Conservation (phyloP, 2,888 invertebrate species). For the Dolomedes plantarius region DNA sequence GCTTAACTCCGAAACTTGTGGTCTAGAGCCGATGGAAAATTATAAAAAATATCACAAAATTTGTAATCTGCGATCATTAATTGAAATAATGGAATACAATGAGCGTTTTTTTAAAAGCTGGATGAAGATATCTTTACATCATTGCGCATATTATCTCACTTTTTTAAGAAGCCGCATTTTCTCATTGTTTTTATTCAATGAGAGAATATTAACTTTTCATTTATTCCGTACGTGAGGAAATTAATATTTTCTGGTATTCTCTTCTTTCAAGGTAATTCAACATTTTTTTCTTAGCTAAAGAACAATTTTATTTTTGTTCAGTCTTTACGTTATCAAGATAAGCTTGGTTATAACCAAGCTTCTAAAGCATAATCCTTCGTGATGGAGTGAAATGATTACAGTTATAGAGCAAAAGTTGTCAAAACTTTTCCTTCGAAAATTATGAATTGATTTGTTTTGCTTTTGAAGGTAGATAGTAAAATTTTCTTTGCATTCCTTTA, state of each 20-base stretch:
- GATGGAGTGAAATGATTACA: slow-evolving; percentile 28
- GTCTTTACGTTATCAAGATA: neutral
- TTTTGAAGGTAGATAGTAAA: neutral
- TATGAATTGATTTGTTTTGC: slow-evolving; percentile 5
- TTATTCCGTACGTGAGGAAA: slow-evolving; percentile 19
- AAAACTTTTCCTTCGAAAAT: slow-evolving; percentile 2
- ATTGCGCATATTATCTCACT: slow-evolving; percentile 29
- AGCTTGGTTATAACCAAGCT: slow-evolving; percentile 21
- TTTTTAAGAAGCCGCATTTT: slow-evolving; percentile 23
- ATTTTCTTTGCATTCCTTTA: neutral
- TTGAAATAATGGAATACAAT: slow-evolving; percentile 42
- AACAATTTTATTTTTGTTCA: slow-evolving; percentile 21
- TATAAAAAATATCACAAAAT: slow-evolving; percentile 12
- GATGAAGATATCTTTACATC: slow-evolving; percentile 32
- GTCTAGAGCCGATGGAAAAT: neutral
- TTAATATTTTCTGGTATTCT: slow-evolving; percentile 26
- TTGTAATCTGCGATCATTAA: slow-evolving; percentile 31
- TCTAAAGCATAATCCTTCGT: slow-evolving; percentile 24
- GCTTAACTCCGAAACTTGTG: slow-evolving; percentile 31
- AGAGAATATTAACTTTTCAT: slow-evolving; percentile 44
- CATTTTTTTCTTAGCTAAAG: slow-evolving; percentile 25
- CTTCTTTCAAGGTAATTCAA: slow-evolving; percentile 27
- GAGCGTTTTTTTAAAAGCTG: neutral
- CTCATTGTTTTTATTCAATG: slow-evolving; percentile 31
- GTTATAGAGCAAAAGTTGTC: slow-evolving; percentile 9